Evolutionary conservation across 2,888 invertebrate species (phyloP).

Genomic region (Nymphalis urticae): DNA sequence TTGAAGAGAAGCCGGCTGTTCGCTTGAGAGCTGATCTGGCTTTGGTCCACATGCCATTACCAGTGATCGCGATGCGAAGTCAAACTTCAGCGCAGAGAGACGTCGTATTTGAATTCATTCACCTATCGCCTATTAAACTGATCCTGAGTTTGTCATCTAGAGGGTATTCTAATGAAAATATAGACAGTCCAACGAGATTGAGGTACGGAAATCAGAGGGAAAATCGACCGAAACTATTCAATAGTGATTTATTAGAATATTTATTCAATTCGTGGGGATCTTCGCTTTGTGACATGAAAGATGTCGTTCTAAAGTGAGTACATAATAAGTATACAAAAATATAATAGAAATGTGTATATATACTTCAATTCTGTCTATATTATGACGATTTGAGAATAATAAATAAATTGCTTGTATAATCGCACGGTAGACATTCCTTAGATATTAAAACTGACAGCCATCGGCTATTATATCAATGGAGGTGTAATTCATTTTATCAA

Average conservation of each 20-base stretch:
- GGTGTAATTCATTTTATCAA: neutral
- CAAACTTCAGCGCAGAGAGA: constrained; percentile 62
- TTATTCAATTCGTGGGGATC: constrained; percentile 84
- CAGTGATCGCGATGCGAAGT: constrained; percentile 70
- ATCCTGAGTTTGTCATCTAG: constrained; percentile 82
- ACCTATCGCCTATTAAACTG: constrained; percentile 82
- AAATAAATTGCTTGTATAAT: too few relatives aligned
- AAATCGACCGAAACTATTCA: constrained; percentile 76
- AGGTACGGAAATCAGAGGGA: constrained; percentile 66
- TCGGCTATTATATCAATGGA: too few relatives aligned
- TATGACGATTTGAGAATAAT: too few relatives aligned
- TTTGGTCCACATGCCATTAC: constrained; percentile 82
- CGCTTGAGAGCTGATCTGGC: constrained; percentile 81
- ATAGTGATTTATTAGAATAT: constrained; percentile 83
- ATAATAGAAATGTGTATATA: neutral
- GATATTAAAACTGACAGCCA: too few relatives aligned
- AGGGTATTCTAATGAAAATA: constrained; percentile 63
- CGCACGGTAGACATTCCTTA: too few relatives aligned
- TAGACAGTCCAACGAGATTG: constrained; percentile 56
- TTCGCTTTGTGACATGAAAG: constrained; percentile 84
- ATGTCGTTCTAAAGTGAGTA: constrained; percentile 82
- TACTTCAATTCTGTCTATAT: too few relatives aligned
- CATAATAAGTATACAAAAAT: neutral
- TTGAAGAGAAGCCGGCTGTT: constrained; percentile 81
- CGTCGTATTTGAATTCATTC: constrained; percentile 80